These are phyloP conservation scores for Drosophila kikkawai DNA, from an alignment of 1,140 invertebrate genomes.

Conservation along the genomic window DNA sequence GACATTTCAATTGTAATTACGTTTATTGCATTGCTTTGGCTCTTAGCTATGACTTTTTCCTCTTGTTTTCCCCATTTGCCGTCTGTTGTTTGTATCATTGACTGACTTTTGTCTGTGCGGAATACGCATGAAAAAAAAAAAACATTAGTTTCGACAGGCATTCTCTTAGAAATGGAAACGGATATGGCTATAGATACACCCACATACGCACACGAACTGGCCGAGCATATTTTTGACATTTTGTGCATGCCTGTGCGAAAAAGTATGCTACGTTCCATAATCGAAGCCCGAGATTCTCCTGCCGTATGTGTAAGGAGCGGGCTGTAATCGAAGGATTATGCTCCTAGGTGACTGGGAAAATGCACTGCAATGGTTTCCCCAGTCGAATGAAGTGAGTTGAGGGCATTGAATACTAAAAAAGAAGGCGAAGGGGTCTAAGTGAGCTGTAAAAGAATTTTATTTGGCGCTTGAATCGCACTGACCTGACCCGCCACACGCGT, in stretches of 20 bases:
- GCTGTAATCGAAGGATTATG: conserved; percentile 6
- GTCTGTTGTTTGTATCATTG: conserved; percentile 34
- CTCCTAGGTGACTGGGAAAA: conserved; percentile 14
- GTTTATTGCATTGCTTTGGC: conserved; percentile 72
- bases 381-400: conserved; percentile 12
- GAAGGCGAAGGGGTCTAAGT: conserved; percentile 5
- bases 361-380: conserved; percentile 29
- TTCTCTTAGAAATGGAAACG: neutral
- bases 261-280: conserved; percentile 66
- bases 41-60: conserved; percentile 45
- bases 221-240: conserved; percentile 64
- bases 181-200: conserved; percentile 8
- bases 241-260: conserved; percentile 54
- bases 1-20: conserved; percentile 69
- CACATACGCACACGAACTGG: conserved; percentile 33
- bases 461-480: conserved; percentile 32
- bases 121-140: conserved; percentile 8
- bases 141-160: conserved; percentile 29
- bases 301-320: conserved; percentile 13
- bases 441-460: conserved; percentile 43
- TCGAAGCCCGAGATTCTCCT: conserved; percentile 59
- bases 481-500: conserved; percentile 38
- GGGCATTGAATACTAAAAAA: conserved; percentile 36
- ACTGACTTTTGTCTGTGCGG: conserved; percentile 28
- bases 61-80: conserved; percentile 18